Evolutionary conservation across 2,113 vertebrate genomes (phyloP).

Genomic region (Bufo gargarizans): DNA sequence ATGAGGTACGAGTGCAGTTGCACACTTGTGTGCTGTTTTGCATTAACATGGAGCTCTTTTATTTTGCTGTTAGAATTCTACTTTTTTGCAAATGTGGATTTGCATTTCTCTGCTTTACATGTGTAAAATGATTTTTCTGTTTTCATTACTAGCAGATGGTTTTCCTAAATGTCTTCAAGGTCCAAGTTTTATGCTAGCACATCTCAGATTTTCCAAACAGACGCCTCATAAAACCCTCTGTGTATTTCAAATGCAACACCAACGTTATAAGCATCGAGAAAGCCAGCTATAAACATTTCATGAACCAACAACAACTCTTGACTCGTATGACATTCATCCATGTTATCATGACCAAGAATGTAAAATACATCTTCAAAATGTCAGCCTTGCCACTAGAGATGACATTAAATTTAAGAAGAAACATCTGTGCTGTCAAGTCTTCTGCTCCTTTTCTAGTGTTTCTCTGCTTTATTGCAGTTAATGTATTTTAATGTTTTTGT

Average conservation of each 20-base stretch:
- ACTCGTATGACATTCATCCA: constrained; percentile 30
- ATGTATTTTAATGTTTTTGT: neutral
- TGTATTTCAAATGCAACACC: constrained; percentile 9
- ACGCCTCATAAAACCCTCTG: neutral
- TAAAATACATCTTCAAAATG: constrained; percentile 36
- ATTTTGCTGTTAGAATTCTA: neutral
- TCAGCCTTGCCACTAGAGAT: neutral
- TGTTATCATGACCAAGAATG: constrained; percentile 18
- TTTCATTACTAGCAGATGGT: constrained; percentile 6
- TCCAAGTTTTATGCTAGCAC: neutral
- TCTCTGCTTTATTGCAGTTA: neutral
- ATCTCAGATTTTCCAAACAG: neutral
- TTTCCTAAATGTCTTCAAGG: neutral
- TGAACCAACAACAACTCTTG: constrained; percentile 27
- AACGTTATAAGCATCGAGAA: neutral
- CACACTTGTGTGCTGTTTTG: no score
- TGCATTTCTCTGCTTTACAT: neutral
- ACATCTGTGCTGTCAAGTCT: constrained; percentile 28
- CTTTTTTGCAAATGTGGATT: neutral
- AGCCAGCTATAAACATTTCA: constrained; percentile 34
- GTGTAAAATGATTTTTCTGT: neutral
- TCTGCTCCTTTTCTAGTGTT: neutral
- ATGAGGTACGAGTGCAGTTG: no score
- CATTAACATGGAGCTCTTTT: neutral
- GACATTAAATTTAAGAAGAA: constrained; percentile 20